These are phyloP conservation scores for Petrolisthes cinctipes DNA, from an alignment of 2,888 invertebrate species.

Conservation along the genomic window DNA sequence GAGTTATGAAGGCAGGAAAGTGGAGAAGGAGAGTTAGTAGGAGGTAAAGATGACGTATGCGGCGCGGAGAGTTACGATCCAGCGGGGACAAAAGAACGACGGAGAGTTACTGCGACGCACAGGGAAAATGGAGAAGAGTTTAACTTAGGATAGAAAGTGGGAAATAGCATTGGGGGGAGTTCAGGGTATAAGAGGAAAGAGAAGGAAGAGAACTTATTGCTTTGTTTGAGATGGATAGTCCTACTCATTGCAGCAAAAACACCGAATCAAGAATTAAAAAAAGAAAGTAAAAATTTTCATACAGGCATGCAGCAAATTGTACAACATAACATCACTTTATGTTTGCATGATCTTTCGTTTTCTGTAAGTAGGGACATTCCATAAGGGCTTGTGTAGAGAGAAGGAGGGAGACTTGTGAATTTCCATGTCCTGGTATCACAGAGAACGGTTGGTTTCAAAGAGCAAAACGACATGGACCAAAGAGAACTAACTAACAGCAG, in stretches of 20 bases:
- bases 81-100: conserved; percentile 48
- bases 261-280: too few relatives aligned
- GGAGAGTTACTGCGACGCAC: conserved; percentile 35
- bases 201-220: conserved; percentile 23
- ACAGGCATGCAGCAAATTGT: not conserved
- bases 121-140: conserved; percentile 57
- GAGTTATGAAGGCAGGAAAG: conserved; percentile 54
- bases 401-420: conserved; percentile 1
- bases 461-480: not conserved
- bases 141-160: conserved; percentile 54
- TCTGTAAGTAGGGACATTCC: conserved; percentile 3
- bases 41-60: conserved; percentile 58
- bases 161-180: conserved; percentile 34
- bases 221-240: conserved; percentile 32
- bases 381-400: not conserved
- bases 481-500: not conserved
- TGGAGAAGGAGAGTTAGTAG: conserved; percentile 53
- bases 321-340: not conserved
- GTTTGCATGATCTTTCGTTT: conserved; percentile 1
- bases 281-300: too few relatives aligned
- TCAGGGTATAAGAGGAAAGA: conserved; percentile 39
- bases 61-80: conserved; percentile 30
- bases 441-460: not conserved
- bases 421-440: not conserved
- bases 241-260: too few relatives aligned